These are phyloP conservation scores for Nomada goodeniana DNA, from an alignment of 2,888 invertebrate species.

Conservation along the genomic window DNA sequence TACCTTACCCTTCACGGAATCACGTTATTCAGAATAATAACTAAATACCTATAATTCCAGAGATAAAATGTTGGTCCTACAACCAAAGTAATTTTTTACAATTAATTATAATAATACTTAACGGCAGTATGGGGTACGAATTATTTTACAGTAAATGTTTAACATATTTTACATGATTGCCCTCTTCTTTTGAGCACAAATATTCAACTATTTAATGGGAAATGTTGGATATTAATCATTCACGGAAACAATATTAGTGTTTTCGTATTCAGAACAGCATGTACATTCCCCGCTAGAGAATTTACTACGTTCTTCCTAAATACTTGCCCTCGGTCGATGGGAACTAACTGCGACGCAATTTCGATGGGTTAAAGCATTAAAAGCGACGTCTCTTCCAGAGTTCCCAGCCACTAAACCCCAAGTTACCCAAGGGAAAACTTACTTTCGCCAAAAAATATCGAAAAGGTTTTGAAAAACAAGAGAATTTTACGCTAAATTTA, in stretches of 20 bases:
- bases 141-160: too few species aligned
- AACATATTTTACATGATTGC: too few species aligned
- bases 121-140: background rate
- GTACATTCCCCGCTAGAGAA: background rate
- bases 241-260: too few species aligned
- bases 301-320: background rate
- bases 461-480: background rate
- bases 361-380: background rate
- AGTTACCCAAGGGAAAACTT: background rate
- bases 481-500: too few species aligned
- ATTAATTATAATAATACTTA: background rate
- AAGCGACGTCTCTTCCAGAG: background rate
- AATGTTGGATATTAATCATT: too few species aligned
- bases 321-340: constrained; percentile 11
- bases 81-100: too few species aligned
- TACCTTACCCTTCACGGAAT: too few species aligned
- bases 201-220: too few species aligned
- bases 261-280: background rate
- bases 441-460: background rate
- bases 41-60: too few species aligned
- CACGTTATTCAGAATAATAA: too few species aligned
- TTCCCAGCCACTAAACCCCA: background rate
- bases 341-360: constrained; percentile 38
- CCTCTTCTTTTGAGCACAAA: too few species aligned
- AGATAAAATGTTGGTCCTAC: too few species aligned